These are phyloP conservation scores for Daphoenositta chrysoptera DNA, from an alignment of 2,113 vertebrate genomes.

Conservation along the genomic window DNA sequence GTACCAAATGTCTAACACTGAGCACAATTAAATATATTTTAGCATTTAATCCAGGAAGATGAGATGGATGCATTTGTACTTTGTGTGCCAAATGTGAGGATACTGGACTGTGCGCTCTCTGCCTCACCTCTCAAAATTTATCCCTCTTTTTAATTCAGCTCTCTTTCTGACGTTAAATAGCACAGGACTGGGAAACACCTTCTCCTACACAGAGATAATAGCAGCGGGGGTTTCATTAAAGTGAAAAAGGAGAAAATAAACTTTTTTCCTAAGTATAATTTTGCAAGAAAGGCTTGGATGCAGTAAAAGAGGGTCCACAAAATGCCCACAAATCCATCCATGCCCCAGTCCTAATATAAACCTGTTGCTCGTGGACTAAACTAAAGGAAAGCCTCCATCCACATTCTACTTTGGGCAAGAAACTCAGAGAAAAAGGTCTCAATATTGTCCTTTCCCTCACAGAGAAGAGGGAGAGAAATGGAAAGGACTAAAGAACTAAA, in stretches of 20 bases:
- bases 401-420: not conserved
- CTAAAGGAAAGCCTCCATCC: not conserved
- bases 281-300: fast-evolving
- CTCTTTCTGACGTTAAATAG: not conserved
- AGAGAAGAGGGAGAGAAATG: not conserved
- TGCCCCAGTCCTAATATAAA: not conserved
- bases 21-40: not conserved
- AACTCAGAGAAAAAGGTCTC: not conserved
- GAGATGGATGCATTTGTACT: not conserved
- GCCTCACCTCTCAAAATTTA: not conserved
- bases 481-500: not conserved
- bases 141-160: not conserved
- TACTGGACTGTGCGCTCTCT: not conserved
- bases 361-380: fast-evolving
- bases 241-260: not conserved
- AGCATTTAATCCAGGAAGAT: not conserved
- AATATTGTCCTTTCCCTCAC: not conserved
- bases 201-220: not conserved
- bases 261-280: not conserved
- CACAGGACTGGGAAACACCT: not conserved
- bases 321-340: not conserved
- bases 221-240: not conserved
- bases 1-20: not conserved
- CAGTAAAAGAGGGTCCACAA: not conserved
- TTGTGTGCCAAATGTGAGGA: not conserved